Evolutionary conservation across 2,888 invertebrate genomes (phyloP).

Genomic region (Tinea trinotella): DNA sequence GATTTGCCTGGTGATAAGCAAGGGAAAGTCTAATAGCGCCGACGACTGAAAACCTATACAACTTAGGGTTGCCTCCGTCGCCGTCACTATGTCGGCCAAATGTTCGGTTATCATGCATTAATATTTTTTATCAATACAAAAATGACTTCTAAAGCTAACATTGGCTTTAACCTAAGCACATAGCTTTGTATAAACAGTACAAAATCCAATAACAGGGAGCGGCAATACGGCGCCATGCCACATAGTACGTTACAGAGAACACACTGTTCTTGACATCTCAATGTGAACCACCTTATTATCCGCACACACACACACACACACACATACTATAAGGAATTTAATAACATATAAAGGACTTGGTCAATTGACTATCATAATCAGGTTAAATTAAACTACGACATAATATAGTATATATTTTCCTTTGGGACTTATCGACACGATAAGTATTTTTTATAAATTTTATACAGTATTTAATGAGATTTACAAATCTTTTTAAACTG

Average conservation of each 20-base stretch:
- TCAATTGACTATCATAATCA: neutral
- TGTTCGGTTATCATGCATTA: too few relatives aligned
- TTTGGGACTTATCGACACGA: too few relatives aligned
- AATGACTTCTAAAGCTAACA: neutral
- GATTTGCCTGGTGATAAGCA: too few relatives aligned
- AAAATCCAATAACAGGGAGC: slow-evolving; percentile 1
- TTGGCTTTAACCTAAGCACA: neutral
- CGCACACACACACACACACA: neutral
- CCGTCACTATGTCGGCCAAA: too few relatives aligned
- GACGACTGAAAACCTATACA: too few relatives aligned
- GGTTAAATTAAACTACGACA: neutral
- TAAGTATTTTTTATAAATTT: too few relatives aligned
- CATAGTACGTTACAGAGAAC: neutral
- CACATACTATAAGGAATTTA: slow-evolving; percentile 6
- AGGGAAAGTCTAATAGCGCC: too few relatives aligned
- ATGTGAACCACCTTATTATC: slow-evolving; percentile 38
- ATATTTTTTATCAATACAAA: too few relatives aligned
- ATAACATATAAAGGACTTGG: neutral
- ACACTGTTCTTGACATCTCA: slow-evolving; percentile 27
- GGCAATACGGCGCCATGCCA: slow-evolving; percentile 11
- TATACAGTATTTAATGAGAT: too few relatives aligned
- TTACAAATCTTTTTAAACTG: too few relatives aligned
- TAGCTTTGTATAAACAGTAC: neutral
- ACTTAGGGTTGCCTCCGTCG: too few relatives aligned
- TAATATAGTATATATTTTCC: too few relatives aligned